These are phyloP conservation scores for Lagenorhynchus albirostris DNA, from an alignment of 2,113 vertebrate species.

Conservation along the genomic window DNA sequence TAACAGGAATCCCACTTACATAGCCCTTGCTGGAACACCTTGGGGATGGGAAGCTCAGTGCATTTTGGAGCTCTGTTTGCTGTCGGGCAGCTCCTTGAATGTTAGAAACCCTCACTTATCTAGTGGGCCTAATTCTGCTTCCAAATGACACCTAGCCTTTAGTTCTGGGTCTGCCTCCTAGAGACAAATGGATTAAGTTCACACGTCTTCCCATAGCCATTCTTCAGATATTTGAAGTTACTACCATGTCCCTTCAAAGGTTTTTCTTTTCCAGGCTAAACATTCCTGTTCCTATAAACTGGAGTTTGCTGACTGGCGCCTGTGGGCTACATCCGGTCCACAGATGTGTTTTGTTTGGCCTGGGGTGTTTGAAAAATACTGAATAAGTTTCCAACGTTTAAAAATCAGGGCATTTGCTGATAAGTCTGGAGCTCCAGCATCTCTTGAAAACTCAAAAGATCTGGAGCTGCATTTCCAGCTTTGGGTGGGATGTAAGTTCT, in stretches of 20 bases:
- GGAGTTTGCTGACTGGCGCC: conserved; percentile 41
- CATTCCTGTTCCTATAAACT: conserved; percentile 41
- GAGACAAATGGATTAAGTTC: background rate
- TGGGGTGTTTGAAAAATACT: conserved; percentile 49
- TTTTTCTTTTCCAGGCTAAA: conserved; percentile 4
- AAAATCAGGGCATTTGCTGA: conserved; percentile 15
- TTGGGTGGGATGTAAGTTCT: background rate
- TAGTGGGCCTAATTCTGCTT: background rate
- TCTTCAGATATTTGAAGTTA: background rate
- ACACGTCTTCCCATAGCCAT: background rate
- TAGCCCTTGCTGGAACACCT: background rate
- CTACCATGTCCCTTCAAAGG: background rate
- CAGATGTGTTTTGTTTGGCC: conserved; percentile 66
- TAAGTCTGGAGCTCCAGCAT: background rate
- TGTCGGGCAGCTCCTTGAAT: background rate
- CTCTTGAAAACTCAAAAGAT: background rate
- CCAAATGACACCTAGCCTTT: background rate
- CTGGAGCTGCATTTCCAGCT: background rate
- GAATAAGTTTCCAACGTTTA: conserved; percentile 31
- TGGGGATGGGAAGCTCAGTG: background rate
- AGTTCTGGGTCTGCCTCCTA: background rate
- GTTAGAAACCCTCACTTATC: too few species aligned
- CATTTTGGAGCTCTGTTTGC: background rate
- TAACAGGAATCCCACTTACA: background rate
- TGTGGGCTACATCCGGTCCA: conserved; percentile 44